Evolutionary conservation across 2,113 vertebrate species (phyloP).

Genomic region (Blennius ocellaris): DNA sequence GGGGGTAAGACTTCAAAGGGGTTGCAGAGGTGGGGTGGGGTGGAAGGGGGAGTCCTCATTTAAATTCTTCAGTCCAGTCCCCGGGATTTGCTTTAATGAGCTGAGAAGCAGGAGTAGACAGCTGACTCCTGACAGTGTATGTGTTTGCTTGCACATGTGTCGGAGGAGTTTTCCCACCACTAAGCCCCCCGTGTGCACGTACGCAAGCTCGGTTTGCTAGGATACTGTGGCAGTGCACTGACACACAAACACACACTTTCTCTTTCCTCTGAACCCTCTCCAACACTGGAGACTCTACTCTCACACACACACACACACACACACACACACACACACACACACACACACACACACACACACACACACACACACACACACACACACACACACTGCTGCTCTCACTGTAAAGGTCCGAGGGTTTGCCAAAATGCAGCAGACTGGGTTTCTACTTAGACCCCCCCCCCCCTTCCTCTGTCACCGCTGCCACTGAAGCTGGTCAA

Average conservation of each 20-base stretch:
- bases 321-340: slow-evolving; percentile 26
- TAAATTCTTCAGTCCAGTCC: slow-evolving; percentile 80
- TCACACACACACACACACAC: slow-evolving; percentile 27
- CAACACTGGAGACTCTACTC: slow-evolving; percentile 53
- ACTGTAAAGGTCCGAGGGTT: slow-evolving; percentile 58
- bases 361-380: slow-evolving; percentile 26
- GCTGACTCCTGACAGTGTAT: slow-evolving; percentile 73
- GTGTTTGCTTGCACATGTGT: slow-evolving; percentile 28
- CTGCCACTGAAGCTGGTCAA: slow-evolving; percentile 63
- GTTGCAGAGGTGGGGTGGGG: not conserved
- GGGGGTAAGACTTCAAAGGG: slow-evolving; percentile 62
- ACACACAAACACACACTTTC: slow-evolving; percentile 48
- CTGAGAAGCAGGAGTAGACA: slow-evolving; percentile 81
- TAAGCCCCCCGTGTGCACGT: slow-evolving; percentile 52
- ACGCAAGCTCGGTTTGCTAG: slow-evolving; percentile 61
- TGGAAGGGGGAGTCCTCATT: slow-evolving; percentile 69
- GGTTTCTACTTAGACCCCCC: slow-evolving; percentile 67
- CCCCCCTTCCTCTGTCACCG: slow-evolving; percentile 41
- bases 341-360: slow-evolving; percentile 24
- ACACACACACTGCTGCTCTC: slow-evolving; percentile 14
- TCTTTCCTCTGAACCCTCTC: slow-evolving; percentile 71
- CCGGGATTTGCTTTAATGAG: slow-evolving; percentile 82
- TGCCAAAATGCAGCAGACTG: slow-evolving; percentile 73
- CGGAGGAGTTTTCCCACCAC: slow-evolving; percentile 70
- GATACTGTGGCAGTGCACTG: slow-evolving; percentile 51